Base-by-base conservation (phyloP, 2,797 vertebrate species). In the Peromyscus melanophrys region DNA sequence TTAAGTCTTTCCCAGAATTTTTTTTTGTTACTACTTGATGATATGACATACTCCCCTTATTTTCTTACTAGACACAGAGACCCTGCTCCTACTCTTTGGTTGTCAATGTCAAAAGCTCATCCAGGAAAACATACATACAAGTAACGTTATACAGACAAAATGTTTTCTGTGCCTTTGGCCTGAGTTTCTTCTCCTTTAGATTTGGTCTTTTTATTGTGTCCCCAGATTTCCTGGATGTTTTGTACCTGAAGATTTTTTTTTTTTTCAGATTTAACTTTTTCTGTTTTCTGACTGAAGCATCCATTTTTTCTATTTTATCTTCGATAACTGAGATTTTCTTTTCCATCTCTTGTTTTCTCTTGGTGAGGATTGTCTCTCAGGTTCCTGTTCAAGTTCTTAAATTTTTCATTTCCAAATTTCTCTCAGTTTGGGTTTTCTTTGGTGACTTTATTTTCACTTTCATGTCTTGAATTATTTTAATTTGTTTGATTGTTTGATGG, bases 1-100 rank as follows among this genome's bases (percentile, higher is more conserved):
- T 83, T 78, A 67, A 52, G 4, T 81, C 59, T 94, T 92, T 16
- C 43, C 69, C 29, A 34, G 7, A 81, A 29, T 34, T 46, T 19
- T 9, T 89, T 77, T 29, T 34, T 12, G 40, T 9, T 46, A n/a
- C 2, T 67, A 4, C 8, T 10, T 80, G 27, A 25, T 52, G 40
- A 6, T 27, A 1, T 43, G 49, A 0, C 11, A 31, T 37, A 0
- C 0, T 12, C 19, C 8, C 7, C 73, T 69, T 57, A 63, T 67
- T 88, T 73, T 73, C 76, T 89, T 88, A 14, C 63, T 40, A 4
- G 7, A 27, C 40, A 21, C 27, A 59, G 12, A 85, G n/a, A 81
- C 49, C 40, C 14, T 37, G 4, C 10, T 37, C 67, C 6, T 40
- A 19, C 3, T 82, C 29, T 65, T 82, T 85, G 61, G 12, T 69